Percentiles rank a stretch among this genome's conserved stretches.
These are phyloP conservation scores for Enteromius paludinosus DNA, from an alignment of 2,797 vertebrate species.

Conservation along the genomic window DNA sequence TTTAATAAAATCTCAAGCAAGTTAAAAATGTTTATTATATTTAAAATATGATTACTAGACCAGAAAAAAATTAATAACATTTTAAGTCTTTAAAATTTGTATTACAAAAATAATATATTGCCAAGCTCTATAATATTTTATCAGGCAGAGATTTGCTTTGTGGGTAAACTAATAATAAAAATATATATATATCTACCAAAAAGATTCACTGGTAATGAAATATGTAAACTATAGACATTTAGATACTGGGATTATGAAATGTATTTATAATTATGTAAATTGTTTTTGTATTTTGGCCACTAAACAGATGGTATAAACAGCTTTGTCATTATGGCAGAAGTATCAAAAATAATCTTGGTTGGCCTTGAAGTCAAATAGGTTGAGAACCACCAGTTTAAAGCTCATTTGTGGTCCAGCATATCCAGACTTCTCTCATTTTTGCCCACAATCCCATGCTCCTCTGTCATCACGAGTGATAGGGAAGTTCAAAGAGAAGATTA, in stretches of 20 bases:
- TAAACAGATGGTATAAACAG: background rate
- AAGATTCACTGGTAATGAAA: background rate
- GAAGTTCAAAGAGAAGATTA: conserved; percentile 28
- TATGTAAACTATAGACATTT: background rate
- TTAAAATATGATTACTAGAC: background rate
- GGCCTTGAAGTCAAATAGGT: background rate
- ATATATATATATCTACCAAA: background rate
- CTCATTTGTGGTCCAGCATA: conserved; percentile 4
- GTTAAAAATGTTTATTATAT: background rate
- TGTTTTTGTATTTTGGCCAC: background rate
- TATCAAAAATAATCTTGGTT: background rate
- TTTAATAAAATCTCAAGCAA: too few relatives aligned
- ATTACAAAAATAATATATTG: background rate
- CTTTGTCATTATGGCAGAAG: background rate
- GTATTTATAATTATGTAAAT: background rate
- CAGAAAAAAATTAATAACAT: background rate
- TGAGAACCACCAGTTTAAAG: conserved; percentile 15
- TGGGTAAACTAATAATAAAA: background rate
- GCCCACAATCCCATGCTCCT: conserved; percentile 20
- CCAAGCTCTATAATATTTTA: background rate
- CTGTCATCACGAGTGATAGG: background rate
- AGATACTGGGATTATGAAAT: background rate
- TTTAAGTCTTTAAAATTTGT: background rate
- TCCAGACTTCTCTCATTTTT: conserved; percentile 36
- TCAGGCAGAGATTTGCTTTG: background rate